Base-by-base conservation (phyloP, 2,888 invertebrate species). In the Tetanocera ferruginea region DNA sequence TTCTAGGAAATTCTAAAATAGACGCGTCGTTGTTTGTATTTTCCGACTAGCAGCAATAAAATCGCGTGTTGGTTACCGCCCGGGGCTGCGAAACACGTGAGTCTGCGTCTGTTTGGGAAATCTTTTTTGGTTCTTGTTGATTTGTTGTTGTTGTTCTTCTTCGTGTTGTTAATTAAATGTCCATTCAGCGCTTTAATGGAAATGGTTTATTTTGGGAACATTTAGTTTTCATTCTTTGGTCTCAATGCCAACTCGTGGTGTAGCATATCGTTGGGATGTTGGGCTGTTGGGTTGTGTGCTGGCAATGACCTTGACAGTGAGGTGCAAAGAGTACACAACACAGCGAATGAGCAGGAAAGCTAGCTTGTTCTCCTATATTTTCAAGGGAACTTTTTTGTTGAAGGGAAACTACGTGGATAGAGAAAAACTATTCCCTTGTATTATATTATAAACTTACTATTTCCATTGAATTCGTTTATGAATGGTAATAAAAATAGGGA, bases 1-100 rank as follows among this genome's bases (percentile, higher is more conserved):
- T 69, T 69, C 69, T 69, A 51, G 69, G 69, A 51, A 69, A 49
- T 69, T 49, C 69, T 69, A 69, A 69, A 69, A 69, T 69, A 49
- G n/a, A 69, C 11, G 19, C 19, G 66, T 43, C 66, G 37, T 0
- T n/a, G 64, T 64, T 31, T 14, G 37, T 37, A 37, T 34, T 19
- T 37, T 17, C 19, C n/a, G 49, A 34, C 70, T n/a, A 52, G 66
- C 8, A 67, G 37, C 67, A 67, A 67, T 37, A 67, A 67, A 34
- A 67, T 23, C 8, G 23, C 23, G 19, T n/a, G 43, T 19, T 37
- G 8, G 67, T 37, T 55, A 19, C 49, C 52, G 31, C 25, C 70
- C 25, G n/a, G n/a, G 70, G 28, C 19, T 55, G 49, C 23, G n/a
- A 17, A 51, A 14, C 69, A 70, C 43, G 43, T 23, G 67, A 5